Conservation (phyloP, 2,113 vertebrate genomes). For the Saguinus midas region DNA sequence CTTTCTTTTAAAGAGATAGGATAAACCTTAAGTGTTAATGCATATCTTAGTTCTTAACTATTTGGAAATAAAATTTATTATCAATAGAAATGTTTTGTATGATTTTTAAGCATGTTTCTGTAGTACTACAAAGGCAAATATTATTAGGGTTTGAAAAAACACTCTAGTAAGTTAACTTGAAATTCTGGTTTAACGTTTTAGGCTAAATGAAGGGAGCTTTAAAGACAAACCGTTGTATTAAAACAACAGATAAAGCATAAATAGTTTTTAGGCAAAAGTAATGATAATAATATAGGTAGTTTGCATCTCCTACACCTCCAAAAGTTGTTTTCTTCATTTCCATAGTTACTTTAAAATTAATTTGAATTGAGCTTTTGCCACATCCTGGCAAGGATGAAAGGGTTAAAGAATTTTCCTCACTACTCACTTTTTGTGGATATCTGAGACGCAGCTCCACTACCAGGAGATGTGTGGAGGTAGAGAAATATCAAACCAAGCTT, state of each 20-base stretch:
- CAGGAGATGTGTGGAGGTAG: slow-evolving; percentile 81
- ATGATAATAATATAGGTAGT: background rate
- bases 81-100: background rate
- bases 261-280: background rate
- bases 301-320: background rate
- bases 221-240: background rate
- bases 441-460: slow-evolving; percentile 72
- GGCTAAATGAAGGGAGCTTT: background rate
- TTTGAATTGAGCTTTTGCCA: background rate
- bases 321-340: background rate
- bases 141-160: background rate
- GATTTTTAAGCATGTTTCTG: background rate
- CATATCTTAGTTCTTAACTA: background rate
- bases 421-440: slow-evolving; percentile 68
- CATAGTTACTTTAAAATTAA: slow-evolving; percentile 1
- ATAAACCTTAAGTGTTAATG: background rate
- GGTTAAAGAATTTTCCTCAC: slow-evolving; percentile 80
- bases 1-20: background rate
- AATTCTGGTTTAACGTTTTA: background rate
- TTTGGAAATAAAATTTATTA: background rate
- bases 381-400: slow-evolving; percentile 56
- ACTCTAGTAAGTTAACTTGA: background rate
- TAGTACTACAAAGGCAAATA: background rate
- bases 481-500: slow-evolving; percentile 80
- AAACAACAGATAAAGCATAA: background rate